Percentiles rank a stretch among this genome's conserved stretches.
Conservation (phyloP, 2,113 vertebrate species). For the Azemiops feae region DNA sequence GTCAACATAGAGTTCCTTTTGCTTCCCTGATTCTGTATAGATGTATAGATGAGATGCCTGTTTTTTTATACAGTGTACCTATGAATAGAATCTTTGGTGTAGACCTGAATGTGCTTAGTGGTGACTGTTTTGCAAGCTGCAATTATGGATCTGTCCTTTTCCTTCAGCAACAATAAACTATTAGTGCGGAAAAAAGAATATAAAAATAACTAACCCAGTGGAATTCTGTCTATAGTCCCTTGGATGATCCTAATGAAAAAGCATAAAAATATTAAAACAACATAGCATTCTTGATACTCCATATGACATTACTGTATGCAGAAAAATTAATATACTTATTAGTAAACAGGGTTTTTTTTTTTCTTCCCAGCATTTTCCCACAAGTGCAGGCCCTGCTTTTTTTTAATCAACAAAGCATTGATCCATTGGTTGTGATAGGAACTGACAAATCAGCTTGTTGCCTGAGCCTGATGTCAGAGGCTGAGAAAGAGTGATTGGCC, state of each 20-base stretch:
- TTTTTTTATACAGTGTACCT: background rate
- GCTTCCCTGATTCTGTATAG: background rate
- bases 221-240: background rate
- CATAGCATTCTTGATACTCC: background rate
- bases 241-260: background rate
- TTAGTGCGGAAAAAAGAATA: background rate
- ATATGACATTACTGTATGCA: background rate
- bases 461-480: background rate
- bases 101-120: background rate
- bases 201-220: background rate
- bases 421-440: background rate
- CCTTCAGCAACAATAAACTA: background rate
- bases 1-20: background rate
- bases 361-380: background rate
- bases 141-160: background rate
- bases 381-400: background rate
- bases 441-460: background rate
- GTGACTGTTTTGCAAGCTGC: background rate
- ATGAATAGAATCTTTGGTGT: background rate
- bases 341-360: background rate
- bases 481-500: background rate
- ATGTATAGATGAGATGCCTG: background rate
- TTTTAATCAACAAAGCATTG: background rate
- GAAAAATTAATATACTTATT: conserved; percentile 8
- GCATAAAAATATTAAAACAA: background rate